phyloP scores from a whole-genome alignment of 2,113 vertebrate species.

The Leptocoma aspasia region DNA sequence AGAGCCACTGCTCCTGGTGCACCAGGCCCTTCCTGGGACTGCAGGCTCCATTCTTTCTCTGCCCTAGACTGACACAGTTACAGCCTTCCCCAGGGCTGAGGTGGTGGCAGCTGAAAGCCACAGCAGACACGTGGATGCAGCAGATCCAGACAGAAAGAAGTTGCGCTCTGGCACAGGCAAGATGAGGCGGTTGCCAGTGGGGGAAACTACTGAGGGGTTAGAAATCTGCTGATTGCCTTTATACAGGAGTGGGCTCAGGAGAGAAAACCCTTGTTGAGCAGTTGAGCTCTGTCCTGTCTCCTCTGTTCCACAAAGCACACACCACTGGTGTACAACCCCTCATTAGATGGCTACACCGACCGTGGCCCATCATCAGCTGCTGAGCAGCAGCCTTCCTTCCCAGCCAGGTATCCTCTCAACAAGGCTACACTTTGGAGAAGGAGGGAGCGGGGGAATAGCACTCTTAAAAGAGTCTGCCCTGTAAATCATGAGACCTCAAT shows the following conservation, averaged over 20 bases:
- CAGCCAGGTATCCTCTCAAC: background rate
- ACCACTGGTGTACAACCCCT: background rate
- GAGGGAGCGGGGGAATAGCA: background rate
- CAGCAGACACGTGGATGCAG: background rate
- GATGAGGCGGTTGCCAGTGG: background rate
- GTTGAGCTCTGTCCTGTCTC: background rate
- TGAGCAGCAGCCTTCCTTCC: background rate
- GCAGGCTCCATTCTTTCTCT: background rate
- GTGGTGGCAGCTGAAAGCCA: background rate
- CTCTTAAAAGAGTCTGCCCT: background rate
- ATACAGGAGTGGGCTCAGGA: background rate
- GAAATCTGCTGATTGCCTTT: background rate
- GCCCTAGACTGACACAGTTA: background rate
- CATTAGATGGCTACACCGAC: rapidly evolving
- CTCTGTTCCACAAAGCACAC: rapidly evolving
- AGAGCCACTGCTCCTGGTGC: background rate
- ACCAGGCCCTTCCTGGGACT: background rate
- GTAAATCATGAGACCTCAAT: background rate
- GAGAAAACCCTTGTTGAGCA: background rate
- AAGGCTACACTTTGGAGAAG: rapidly evolving
- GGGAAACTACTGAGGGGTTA: background rate
- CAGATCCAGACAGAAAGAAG: background rate
- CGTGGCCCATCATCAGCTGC: background rate
- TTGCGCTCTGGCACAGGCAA: rapidly evolving
- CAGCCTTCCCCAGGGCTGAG: background rate